Percentiles rank a stretch among this genome's conserved stretches.
phyloP scores from a whole-genome alignment of 2,797 vertebrate genomes.

The Phrynocephalus forsythii region DNA sequence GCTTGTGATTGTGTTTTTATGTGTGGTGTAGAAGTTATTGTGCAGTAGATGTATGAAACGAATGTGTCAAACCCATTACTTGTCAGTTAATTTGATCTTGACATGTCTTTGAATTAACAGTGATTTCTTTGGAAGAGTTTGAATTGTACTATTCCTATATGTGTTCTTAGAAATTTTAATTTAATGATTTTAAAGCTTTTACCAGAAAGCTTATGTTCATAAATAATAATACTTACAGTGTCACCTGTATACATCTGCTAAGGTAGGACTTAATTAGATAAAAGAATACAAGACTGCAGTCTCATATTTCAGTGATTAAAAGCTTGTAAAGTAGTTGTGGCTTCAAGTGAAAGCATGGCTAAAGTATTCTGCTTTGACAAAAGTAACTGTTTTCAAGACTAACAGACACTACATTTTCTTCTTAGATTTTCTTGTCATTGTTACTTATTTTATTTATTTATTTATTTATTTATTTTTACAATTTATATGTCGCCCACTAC shows the following conservation, averaged over 20 bases:
- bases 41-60: neutral
- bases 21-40: neutral
- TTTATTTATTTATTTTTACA: no score
- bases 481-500: no score
- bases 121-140: conserved; percentile 42
- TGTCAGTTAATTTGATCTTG: conserved; percentile 33
- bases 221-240: conserved; percentile 12
- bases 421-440: neutral
- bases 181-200: conserved; percentile 10
- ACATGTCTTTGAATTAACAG: conserved; percentile 46
- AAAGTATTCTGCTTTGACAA: conserved; percentile 15
- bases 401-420: neutral
- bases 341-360: neutral
- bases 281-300: neutral
- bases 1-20: neutral
- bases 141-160: conserved; percentile 45
- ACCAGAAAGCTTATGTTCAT: conserved; percentile 1
- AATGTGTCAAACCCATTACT: neutral
- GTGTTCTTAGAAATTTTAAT: conserved; percentile 36
- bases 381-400: neutral
- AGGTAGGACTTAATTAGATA: neutral
- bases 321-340: conserved; percentile 2
- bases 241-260: conserved; percentile 3
- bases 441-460: neutral
- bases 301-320: neutral